Evolutionary conservation across 1,140 invertebrate species (phyloP).

Genomic region (Nasonia giraulti): DNA sequence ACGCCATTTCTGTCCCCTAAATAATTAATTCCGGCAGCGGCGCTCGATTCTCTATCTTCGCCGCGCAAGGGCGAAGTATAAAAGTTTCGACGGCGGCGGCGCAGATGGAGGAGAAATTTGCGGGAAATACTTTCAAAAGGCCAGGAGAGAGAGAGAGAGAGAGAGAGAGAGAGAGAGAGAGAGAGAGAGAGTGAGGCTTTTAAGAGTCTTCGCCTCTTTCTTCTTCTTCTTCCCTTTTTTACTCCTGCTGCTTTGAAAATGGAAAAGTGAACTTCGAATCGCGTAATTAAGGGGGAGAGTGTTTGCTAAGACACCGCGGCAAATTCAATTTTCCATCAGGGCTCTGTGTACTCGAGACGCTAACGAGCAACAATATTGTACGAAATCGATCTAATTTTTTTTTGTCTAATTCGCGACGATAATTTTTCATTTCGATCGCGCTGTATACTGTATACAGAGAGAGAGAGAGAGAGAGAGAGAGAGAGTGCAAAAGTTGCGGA

Average conservation of each 20-base stretch:
- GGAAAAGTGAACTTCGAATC: slow-evolving; percentile 52
- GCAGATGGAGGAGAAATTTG: slow-evolving; percentile 50
- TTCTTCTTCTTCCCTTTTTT: slow-evolving; percentile 1
- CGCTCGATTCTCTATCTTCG: slow-evolving; percentile 37
- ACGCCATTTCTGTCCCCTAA: slow-evolving; percentile 52
- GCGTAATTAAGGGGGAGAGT: slow-evolving; percentile 48
- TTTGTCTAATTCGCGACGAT: not conserved
- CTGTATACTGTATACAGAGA: too few relatives aligned
- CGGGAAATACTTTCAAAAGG: slow-evolving; percentile 52
- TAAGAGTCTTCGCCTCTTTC: slow-evolving; percentile 30
- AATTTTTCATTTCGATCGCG: not conserved
- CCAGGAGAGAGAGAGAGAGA: not conserved
- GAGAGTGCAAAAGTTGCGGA: not conserved
- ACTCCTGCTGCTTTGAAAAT: slow-evolving; percentile 36
- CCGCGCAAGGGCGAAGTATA: slow-evolving; percentile 33
- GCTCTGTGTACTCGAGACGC: not conserved
- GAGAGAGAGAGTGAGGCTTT: slow-evolving; percentile 46
- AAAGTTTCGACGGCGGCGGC: slow-evolving; percentile 42
- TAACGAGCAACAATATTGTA: not conserved
- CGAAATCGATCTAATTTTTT: not conserved
- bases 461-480: too few relatives aligned
- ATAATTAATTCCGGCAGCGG: slow-evolving; percentile 56
- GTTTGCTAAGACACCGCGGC: slow-evolving; percentile 38
- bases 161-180: slow-evolving; percentile 15
- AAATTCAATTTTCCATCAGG: slow-evolving; percentile 44